Conservation (phyloP, 2,888 invertebrate species). For the Rhyacophila evoluta region DNA sequence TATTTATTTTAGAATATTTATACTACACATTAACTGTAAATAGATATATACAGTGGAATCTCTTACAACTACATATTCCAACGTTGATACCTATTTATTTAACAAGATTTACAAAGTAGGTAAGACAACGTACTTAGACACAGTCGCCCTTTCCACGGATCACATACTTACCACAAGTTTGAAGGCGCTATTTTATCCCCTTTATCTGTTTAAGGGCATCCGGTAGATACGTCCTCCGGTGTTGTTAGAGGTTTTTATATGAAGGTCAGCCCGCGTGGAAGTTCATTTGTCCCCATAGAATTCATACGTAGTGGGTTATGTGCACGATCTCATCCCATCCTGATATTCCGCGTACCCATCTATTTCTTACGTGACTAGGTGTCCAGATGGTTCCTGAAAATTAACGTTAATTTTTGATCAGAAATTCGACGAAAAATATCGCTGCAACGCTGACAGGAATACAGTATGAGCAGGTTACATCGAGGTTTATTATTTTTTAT, state of each 20-base stretch:
- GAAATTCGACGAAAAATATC: background rate
- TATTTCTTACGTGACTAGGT: constrained; percentile 42
- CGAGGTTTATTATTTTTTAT: too few species aligned
- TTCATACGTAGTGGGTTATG: background rate
- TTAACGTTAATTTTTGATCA: constrained; percentile 38
- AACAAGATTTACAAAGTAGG: background rate
- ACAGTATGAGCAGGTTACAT: too few species aligned
- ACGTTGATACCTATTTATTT: background rate
- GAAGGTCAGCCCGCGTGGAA: constrained; percentile 35
- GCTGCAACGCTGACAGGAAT: background rate
- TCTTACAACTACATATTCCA: too few species aligned
- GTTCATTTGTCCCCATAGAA: constrained; percentile 45
- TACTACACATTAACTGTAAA: too few species aligned
- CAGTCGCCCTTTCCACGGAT: background rate
- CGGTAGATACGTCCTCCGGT: constrained; percentile 28
- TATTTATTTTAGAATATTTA: too few species aligned
- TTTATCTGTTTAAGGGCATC: constrained; percentile 48
- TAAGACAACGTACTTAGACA: background rate
- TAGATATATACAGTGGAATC: too few species aligned
- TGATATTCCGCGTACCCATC: constrained; percentile 31
- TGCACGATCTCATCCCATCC: background rate
- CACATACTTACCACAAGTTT: constrained; percentile 16
- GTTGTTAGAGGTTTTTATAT: constrained; percentile 47
- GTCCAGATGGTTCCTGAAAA: constrained; percentile 32
- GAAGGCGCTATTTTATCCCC: constrained; percentile 45